A percentile compares a stretch with the other conserved stretches of the same genome.
Conservation (phyloP, 53 echinoderm and acorn worm species). For the Actinopyga echinites region DNA sequence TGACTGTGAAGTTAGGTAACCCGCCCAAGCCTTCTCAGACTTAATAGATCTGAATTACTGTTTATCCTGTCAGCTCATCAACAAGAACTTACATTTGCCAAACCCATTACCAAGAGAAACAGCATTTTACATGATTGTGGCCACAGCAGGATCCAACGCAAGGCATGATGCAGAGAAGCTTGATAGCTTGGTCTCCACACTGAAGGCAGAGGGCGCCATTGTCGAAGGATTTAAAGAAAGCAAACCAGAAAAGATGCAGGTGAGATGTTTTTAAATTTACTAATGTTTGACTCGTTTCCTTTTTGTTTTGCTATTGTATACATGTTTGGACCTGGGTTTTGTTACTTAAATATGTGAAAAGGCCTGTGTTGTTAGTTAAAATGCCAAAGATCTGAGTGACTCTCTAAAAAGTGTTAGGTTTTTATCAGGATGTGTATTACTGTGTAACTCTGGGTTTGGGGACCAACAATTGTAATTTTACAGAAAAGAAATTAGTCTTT, state of each 20-base stretch:
- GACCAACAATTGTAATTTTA: too few relatives aligned
- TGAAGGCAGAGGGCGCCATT: slow-evolving; percentile 27
- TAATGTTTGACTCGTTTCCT: neutral
- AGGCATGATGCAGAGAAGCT: slow-evolving; percentile 66
- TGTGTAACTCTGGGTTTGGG: too few relatives aligned
- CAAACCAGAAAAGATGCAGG: slow-evolving; percentile 37
- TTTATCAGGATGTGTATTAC: too few relatives aligned
- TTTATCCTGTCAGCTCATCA: slow-evolving; percentile 57
- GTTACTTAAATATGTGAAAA: too few relatives aligned
- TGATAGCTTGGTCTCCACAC: slow-evolving; percentile 49
- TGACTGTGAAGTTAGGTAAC: too few relatives aligned
- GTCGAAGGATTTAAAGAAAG: slow-evolving; percentile 28
- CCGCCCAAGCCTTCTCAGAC: too few relatives aligned
- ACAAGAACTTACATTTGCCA: slow-evolving; percentile 54
- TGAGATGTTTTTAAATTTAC: neutral
- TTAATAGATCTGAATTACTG: too few relatives aligned
- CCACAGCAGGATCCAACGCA: slow-evolving; percentile 69
- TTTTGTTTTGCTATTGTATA: neutral
- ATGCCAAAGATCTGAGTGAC: too few relatives aligned
- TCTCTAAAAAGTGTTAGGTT: too few relatives aligned
- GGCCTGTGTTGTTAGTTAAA: too few relatives aligned
- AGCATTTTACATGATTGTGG: slow-evolving; percentile 67
- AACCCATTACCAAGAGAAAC: slow-evolving; percentile 56
- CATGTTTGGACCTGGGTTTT: too few relatives aligned
- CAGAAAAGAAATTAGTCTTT: too few relatives aligned